A percentile compares a stretch with the other conserved stretches of the same genome.
Conservation (phyloP, 2,797 vertebrate species). For the Sphenopsis melanotis region DNA sequence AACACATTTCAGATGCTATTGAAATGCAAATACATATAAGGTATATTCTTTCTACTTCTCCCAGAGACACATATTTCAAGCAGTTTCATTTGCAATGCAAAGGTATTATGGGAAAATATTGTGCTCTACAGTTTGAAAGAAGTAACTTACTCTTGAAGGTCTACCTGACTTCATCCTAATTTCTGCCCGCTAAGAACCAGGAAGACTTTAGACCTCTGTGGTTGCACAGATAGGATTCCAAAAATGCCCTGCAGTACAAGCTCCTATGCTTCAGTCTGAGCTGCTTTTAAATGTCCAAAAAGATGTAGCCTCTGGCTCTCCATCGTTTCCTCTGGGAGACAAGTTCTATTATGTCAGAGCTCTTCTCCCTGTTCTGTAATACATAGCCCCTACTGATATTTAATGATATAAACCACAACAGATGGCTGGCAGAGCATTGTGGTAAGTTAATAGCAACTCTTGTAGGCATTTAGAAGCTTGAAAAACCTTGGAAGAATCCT, state of each 20-base stretch:
- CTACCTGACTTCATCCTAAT: background rate
- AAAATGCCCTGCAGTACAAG: background rate
- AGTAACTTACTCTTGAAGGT: background rate
- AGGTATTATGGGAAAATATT: background rate
- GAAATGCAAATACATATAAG: constrained; percentile 50
- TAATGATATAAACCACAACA: constrained; percentile 43
- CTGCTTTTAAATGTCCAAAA: background rate
- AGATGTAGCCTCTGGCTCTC: background rate
- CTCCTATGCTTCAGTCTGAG: background rate
- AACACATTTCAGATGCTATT: constrained; percentile 29
- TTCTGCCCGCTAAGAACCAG: background rate
- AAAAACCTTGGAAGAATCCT: background rate
- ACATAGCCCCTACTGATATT: background rate
- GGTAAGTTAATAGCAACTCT: constrained; percentile 24
- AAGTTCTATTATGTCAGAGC: background rate
- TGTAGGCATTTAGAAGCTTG: background rate
- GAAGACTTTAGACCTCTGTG: background rate
- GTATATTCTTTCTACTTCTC: constrained; percentile 15
- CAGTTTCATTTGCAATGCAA: constrained; percentile 17
- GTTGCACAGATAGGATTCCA: background rate
- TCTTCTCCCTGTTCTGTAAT: constrained; percentile 4
- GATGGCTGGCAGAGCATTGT: constrained; percentile 39
- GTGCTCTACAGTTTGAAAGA: background rate
- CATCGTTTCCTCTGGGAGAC: background rate
- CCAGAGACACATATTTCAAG: constrained; percentile 1